Base-by-base conservation (phyloP, 2,797 vertebrate species). In the Pristis pectinata region DNA sequence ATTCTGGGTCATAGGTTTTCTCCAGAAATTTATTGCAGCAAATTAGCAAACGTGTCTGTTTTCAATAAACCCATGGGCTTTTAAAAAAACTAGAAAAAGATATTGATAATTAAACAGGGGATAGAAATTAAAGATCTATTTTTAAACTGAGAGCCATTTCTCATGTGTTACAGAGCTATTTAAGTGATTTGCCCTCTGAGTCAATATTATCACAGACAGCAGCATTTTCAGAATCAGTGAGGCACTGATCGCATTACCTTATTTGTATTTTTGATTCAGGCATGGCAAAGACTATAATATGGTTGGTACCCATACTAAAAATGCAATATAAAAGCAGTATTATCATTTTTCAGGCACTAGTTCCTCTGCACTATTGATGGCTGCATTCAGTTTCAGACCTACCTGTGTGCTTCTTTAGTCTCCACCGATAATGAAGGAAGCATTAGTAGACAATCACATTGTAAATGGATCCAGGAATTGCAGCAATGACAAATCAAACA, bases 381-480 rank as follows among this genome's bases (percentile, higher is more conserved):
- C 61, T 70, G n/a, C 59, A 92, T 37, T 92, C 89, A 67, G 15
- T 37, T 41, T 92, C 59, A 70, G 37, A n/a, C 22, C 37, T 70
- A 70, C n/a, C 30, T 92, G 61, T 41, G 19, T 44, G 41, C 37
- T 92, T 67, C 59, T 92, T 92, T 44, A 27, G 61, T 44, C 64
- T 13, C 92, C 27, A 74, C 67, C 53, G 67, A 74, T 74, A 74
- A 72, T 53, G 70, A 49, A 64, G 67, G 41, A 93, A 49, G 27
- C 10, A 49, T 53, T 44, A 74, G 44, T 74, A 93, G 41, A 53
- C 92, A 93, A 70, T 74, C 70, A 74, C 22, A 44, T 49, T n/a
- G 15, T 70, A 93, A 93, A 74, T 53, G 44, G 67, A 93, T 74
- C 70, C 24, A 93, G 70, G 70, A 49, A 72, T 76, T 93, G 37